Conservation (phyloP, 2,888 invertebrate genomes). For the Flexamia atlantica region DNA sequence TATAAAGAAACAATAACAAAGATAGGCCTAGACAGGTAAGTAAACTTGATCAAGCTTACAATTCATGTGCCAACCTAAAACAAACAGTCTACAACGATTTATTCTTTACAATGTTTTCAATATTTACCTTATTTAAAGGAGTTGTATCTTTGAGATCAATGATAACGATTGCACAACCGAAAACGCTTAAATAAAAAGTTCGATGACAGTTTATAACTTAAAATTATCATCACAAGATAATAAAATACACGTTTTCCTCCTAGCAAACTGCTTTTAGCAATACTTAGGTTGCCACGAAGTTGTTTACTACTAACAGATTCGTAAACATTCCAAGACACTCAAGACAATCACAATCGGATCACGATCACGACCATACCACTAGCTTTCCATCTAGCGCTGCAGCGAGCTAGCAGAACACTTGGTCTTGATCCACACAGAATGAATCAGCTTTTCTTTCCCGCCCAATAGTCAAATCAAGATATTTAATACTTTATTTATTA, state of each 20-base stretch:
- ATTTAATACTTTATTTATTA: too few species aligned
- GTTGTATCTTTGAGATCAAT: neutral
- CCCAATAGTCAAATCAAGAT: neutral
- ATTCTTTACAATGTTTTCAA: neutral
- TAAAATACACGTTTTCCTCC: neutral
- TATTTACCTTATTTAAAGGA: neutral
- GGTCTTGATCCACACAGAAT: constrained; percentile 7
- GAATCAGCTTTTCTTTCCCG: constrained; percentile 21
- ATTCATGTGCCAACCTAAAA: too few species aligned
- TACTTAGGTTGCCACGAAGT: constrained; percentile 12
- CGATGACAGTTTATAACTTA: neutral
- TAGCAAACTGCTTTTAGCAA: neutral
- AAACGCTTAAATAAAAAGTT: neutral
- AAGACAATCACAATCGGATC: constrained; percentile 22
- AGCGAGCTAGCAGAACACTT: neutral
- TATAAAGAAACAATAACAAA: too few species aligned
- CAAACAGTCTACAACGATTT: too few species aligned
- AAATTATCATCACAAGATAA: neutral
- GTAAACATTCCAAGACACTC: constrained; percentile 4
- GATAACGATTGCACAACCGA: constrained; percentile 20
- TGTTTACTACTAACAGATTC: constrained; percentile 22
- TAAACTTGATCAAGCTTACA: too few species aligned
- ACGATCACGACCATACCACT: constrained; percentile 11
- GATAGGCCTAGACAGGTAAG: too few species aligned
- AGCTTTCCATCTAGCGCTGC: constrained; percentile 1